Base-by-base conservation (phyloP, 2,797 vertebrate species). In the Petrocephalus schoutedeni region DNA sequence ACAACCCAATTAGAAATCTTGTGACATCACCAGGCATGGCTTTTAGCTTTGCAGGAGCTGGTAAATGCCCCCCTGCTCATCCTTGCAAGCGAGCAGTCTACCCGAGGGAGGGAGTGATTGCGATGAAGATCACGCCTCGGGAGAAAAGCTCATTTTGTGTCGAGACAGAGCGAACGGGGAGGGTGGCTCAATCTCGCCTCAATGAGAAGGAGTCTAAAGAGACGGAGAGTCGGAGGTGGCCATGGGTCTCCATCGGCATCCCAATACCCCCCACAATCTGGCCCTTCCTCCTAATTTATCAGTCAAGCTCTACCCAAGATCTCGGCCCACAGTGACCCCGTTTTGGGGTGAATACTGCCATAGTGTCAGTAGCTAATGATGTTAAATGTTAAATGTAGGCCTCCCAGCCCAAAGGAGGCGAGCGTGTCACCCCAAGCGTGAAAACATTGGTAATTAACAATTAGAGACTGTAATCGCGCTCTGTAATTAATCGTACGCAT, bases 371-470 rank as follows among this genome's bases (percentile, higher is more conserved):
- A 45, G 58, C 58, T 49, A 64, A 41, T 23, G 85, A 67, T 59
- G 85, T 86, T 21, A 86, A 86, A 64, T 41, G 36, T n/a, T 71
- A 5, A 10, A 23, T n/a, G 28, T 32, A 23, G 57, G 58, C 53
- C 58, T 49, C 57, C 54, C 57, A 23, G 36, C 85, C 85, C 58
- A 45, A 64, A 86, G 59, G 41, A 23, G 58, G 3, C 6, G 7
- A 28, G 57, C 1, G 21, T 23, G 19, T n/a, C 85, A 61, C 36
- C 9, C 56, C n/a, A 7, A 74, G 36, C 32, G 19, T 58, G 49
- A 86, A 61, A 86, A 86, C 41, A 49, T 23, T n/a, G 32, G 36
- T 67, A 67, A 86, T 86, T 28, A 86, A 64, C 85, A 86, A 86
- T 86, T 61, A 86, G n/a, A 86, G 12, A 86, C 32, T 49, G n/a